Evolutionary conservation across 64 coral and sea anemone genomes (phyloP).

Genomic region (Dendronephthya gigantea): DNA sequence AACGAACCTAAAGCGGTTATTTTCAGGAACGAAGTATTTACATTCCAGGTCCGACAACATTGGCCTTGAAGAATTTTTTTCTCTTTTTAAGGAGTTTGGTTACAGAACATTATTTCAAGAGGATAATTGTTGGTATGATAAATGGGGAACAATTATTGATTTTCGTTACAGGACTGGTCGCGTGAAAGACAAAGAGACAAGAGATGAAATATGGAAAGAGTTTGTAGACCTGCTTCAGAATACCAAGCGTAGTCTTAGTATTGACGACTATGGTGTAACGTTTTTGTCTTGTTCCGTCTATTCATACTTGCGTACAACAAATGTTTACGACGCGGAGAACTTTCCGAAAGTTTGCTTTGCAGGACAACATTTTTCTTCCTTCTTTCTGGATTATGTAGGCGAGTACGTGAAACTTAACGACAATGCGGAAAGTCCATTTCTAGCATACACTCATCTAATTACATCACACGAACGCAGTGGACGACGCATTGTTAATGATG

Average conservation of each 20-base stretch:
- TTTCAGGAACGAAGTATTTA: neutral
- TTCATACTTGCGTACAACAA: slow-evolving; percentile 29
- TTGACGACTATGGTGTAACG: slow-evolving; percentile 53
- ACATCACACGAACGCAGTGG: slow-evolving; percentile 68
- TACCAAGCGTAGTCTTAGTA: neutral
- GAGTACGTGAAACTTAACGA: slow-evolving; percentile 43
- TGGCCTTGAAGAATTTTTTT: slow-evolving; percentile 36
- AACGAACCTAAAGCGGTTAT: neutral
- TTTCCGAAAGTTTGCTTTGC: slow-evolving; percentile 55
- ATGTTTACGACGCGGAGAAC: slow-evolving; percentile 42
- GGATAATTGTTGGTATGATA: slow-evolving; percentile 78
- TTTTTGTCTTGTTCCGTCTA: slow-evolving; percentile 55
- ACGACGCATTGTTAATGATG: slow-evolving; percentile 61
- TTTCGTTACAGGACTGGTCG: slow-evolving; percentile 10
- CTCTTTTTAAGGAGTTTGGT: slow-evolving; percentile 39
- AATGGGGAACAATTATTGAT: slow-evolving; percentile 55
- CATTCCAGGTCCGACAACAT: neutral
- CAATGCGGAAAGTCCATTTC: slow-evolving; percentile 24
- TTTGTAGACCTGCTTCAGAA: neutral
- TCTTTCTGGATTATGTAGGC: slow-evolving; percentile 48
- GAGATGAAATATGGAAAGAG: slow-evolving; percentile 27
- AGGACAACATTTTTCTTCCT: slow-evolving; percentile 56
- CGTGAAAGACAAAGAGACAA: slow-evolving; percentile 37
- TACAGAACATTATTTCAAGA: slow-evolving; percentile 85
- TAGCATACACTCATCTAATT: slow-evolving; percentile 71